Conservation (phyloP, 2,888 invertebrate genomes). For the Patella depressa region DNA sequence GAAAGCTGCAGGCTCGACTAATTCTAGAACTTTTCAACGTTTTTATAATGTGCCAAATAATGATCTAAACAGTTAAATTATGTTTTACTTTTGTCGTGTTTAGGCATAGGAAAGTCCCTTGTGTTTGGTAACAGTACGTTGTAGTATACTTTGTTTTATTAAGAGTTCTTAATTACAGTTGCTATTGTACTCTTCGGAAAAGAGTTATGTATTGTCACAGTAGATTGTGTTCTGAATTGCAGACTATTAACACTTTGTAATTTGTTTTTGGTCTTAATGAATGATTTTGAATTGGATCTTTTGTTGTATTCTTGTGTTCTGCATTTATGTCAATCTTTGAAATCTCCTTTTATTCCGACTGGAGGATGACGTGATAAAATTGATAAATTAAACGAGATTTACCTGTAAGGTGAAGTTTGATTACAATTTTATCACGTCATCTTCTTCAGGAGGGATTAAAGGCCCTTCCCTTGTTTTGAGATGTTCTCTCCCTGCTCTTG, state of each 20-base stretch:
- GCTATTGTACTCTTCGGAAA: no score
- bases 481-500: neutral
- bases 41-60: neutral
- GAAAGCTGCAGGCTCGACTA: neutral
- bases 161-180: no score
- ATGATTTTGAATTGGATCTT: neutral
- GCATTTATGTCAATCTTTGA: neutral
- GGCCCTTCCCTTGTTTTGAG: neutral
- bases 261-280: no score
- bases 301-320: neutral
- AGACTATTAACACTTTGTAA: no score
- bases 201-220: no score
- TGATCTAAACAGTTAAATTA: neutral
- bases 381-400: neutral
- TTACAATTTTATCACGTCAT: conserved; percentile 2
- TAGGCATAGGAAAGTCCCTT: no score
- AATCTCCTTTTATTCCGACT: neutral
- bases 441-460: conserved; percentile 1
- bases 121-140: no score
- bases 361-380: neutral
- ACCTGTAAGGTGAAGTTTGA: neutral
- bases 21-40: neutral
- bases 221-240: no score
- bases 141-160: no score
- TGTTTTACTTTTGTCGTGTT: no score